Conservation (phyloP, 2,797 vertebrate genomes). For the Glyptemys insculpta region DNA sequence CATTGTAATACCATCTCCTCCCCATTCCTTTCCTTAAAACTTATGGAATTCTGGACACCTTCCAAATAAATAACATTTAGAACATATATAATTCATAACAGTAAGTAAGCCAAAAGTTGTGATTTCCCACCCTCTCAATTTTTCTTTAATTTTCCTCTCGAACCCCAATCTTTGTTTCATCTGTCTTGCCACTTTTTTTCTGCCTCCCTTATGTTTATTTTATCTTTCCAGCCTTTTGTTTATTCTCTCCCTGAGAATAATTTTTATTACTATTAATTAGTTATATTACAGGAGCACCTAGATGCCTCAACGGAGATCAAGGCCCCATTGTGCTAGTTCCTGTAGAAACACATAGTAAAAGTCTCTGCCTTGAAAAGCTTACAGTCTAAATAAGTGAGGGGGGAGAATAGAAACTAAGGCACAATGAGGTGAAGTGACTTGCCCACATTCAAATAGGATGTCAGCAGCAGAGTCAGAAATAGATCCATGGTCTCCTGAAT, state of each 20-base stretch:
- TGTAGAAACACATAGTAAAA: neutral
- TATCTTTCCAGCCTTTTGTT: neutral
- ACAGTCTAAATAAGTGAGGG: neutral
- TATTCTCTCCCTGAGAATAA: neutral
- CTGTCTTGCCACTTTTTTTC: neutral
- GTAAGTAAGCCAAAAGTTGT: neutral
- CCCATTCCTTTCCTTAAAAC: neutral
- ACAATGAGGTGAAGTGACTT: neutral
- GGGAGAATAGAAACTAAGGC: neutral
- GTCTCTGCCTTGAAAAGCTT: neutral
- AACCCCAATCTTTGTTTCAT: neutral
- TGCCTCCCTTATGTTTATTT: neutral
- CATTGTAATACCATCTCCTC: neutral
- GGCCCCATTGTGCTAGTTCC: neutral
- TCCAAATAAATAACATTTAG: neutral
- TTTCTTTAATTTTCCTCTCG: neutral
- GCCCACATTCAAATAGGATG: neutral
- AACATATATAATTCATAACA: neutral
- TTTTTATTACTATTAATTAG: neutral
- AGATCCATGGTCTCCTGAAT: neutral
- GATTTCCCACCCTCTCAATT: neutral
- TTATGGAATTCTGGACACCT: accelerated
- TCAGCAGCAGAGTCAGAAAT: neutral
- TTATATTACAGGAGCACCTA: neutral
- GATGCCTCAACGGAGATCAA: neutral